Conservation (phyloP, 2,113 vertebrate species). For the Tragelaphus scriptus region DNA sequence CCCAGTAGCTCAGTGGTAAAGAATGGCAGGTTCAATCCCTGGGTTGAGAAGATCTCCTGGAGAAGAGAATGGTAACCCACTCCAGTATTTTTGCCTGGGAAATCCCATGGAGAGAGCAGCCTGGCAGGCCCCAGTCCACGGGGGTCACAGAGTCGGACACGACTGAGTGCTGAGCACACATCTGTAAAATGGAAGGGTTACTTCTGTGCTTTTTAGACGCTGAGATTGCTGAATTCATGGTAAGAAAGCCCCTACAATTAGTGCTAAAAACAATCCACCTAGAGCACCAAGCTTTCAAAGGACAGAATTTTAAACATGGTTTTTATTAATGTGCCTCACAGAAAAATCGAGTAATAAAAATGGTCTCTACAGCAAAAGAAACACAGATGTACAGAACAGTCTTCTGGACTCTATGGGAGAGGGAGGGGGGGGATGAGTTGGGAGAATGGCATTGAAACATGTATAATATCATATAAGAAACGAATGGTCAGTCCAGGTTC, state of each 20-base stretch:
- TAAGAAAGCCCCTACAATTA: background rate
- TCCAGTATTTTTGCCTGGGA: background rate
- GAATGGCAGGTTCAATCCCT: background rate
- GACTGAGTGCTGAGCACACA: background rate
- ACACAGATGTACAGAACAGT: too few species aligned
- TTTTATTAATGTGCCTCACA: conserved; percentile 24
- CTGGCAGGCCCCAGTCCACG: background rate
- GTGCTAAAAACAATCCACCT: background rate
- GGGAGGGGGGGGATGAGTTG: too few species aligned
- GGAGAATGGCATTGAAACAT: too few species aligned
- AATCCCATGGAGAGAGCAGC: background rate
- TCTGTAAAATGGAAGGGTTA: background rate
- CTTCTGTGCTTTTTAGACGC: background rate
- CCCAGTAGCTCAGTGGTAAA: background rate
- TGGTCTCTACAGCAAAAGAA: background rate
- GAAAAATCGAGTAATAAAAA: conserved; percentile 16
- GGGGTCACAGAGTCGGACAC: background rate
- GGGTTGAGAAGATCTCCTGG: background rate
- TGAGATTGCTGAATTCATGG: background rate
- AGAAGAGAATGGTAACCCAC: background rate
- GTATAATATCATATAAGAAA: too few species aligned
- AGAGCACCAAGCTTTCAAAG: background rate
- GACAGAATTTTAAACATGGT: background rate
- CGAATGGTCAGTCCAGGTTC: too few species aligned
- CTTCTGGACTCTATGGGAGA: too few species aligned